Conservation (phyloP, 1,140 invertebrate species). For the Papilio dardanus region DNA sequence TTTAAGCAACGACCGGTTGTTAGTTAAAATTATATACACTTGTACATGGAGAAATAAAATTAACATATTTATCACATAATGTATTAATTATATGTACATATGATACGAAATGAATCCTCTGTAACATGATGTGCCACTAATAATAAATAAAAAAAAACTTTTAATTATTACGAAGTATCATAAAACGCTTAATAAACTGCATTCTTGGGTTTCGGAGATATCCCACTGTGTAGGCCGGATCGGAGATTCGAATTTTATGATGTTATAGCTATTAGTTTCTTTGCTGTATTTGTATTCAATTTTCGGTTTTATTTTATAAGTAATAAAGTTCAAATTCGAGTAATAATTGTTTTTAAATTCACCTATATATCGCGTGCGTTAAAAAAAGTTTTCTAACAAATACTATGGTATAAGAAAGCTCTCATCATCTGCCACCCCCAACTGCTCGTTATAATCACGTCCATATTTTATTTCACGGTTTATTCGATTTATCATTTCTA, state of each 20-base stretch:
- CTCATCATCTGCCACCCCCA: slow-evolving; percentile 61
- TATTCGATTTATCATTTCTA: slow-evolving; percentile 55
- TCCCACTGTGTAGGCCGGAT: slow-evolving; percentile 61
- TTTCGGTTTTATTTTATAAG: not conserved
- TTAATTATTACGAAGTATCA: slow-evolving; percentile 66
- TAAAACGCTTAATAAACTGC: slow-evolving; percentile 69
- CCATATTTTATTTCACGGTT: slow-evolving; percentile 54
- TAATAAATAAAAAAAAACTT: slow-evolving; percentile 69
- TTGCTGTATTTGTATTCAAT: not conserved
- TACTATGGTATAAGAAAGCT: slow-evolving; percentile 50
- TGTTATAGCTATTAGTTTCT: slow-evolving; percentile 42
- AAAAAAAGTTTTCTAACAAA: slow-evolving; percentile 46
- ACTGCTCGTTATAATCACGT: slow-evolving; percentile 59
- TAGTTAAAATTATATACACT: too few species aligned
- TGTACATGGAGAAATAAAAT: too few species aligned
- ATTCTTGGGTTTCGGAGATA: slow-evolving; percentile 59
- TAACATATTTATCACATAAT: not conserved
- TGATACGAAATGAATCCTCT: not conserved
- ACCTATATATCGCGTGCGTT: slow-evolving; percentile 40
- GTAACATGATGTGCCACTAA: slow-evolving; percentile 40
- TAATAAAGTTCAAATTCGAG: slow-evolving; percentile 31
- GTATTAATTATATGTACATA: not conserved
- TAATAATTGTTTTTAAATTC: not conserved
- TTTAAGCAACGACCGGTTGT: too few species aligned
- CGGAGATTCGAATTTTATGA: slow-evolving; percentile 56